Percentiles rank a stretch among this genome's conserved stretches.
These are phyloP conservation scores for Eulemur coronatus DNA, from an alignment of 2,797 vertebrate genomes.

Conservation along the genomic window DNA sequence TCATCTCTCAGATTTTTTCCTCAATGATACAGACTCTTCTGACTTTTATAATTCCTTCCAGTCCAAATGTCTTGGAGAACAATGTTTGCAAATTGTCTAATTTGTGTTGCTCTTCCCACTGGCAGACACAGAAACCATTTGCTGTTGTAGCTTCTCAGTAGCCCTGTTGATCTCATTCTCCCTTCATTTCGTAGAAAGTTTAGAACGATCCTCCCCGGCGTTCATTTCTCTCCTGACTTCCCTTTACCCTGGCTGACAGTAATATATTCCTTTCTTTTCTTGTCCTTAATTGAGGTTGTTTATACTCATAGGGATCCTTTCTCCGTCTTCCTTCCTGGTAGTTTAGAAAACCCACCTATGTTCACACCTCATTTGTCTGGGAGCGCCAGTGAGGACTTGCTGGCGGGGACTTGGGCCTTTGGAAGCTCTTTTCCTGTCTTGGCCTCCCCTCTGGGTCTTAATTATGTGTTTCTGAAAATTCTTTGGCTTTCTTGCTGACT, in stretches of 20 bases:
- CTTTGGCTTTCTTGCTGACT: neutral
- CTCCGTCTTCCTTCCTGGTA: neutral
- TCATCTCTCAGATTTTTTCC: neutral
- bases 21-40: neutral
- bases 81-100: neutral
- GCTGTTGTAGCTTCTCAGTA: neutral
- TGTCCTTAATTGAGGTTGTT: constrained; percentile 30
- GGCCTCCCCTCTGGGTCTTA: constrained; percentile 52
- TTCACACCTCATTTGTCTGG: constrained; percentile 32
- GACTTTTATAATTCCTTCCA: neutral
- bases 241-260: neutral
- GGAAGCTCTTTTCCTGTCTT: constrained; percentile 40
- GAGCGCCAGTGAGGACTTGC: neutral
- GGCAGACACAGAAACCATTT: neutral
- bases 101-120: neutral
- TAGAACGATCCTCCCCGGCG: neutral
- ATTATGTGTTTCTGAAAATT: constrained; percentile 40
- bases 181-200: neutral
- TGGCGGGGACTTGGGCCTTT: constrained; percentile 6
- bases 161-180: constrained; percentile 24
- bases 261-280: constrained; percentile 13
- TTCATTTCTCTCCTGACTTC: neutral
- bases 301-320: neutral
- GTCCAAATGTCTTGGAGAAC: neutral
- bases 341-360: neutral